Percentiles rank a stretch among this genome's conserved stretches.
phyloP scores from a whole-genome alignment of 2,888 invertebrate species.

The Stenurella melanura region DNA sequence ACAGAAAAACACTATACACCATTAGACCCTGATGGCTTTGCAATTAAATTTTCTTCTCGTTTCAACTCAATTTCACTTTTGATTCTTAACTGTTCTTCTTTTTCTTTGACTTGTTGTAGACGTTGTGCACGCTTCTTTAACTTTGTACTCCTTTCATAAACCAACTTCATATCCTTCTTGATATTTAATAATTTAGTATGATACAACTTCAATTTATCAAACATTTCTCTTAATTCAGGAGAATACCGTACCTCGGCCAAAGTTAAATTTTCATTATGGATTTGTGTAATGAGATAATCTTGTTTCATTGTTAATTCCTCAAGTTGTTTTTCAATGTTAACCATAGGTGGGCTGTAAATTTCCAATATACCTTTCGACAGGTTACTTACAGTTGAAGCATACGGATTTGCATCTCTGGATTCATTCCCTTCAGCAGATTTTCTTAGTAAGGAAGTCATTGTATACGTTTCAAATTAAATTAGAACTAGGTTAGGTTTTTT shows the following conservation, averaged over 20 bases:
- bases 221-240: conserved; percentile 56
- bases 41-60: not conserved
- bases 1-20: not conserved
- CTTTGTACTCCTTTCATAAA: conserved; percentile 57
- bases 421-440: not conserved
- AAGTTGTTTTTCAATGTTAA: conserved; percentile 51
- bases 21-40: not conserved
- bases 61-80: not conserved
- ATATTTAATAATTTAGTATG: conserved; percentile 55
- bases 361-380: conserved; percentile 51
- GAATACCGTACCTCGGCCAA: conserved; percentile 56
- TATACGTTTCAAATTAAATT: not conserved
- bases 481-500: no score
- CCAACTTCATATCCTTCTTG: conserved; percentile 57
- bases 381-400: conserved; percentile 37
- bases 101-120: conserved; percentile 52
- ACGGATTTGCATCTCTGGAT: conserved; percentile 40
- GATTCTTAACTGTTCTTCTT: conserved; percentile 45
- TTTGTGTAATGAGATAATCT: conserved; percentile 48
- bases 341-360: conserved; percentile 50
- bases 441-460: not conserved
- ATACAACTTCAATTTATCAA: conserved; percentile 56
- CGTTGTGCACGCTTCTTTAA: conserved; percentile 56
- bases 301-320: conserved; percentile 57
- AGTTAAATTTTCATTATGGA: conserved; percentile 57